A percentile compares a stretch with the other conserved stretches of the same genome.
These are phyloP conservation scores for Semaprochilodus insignis DNA, from an alignment of 2,797 vertebrate genomes.

Conservation along the genomic window DNA sequence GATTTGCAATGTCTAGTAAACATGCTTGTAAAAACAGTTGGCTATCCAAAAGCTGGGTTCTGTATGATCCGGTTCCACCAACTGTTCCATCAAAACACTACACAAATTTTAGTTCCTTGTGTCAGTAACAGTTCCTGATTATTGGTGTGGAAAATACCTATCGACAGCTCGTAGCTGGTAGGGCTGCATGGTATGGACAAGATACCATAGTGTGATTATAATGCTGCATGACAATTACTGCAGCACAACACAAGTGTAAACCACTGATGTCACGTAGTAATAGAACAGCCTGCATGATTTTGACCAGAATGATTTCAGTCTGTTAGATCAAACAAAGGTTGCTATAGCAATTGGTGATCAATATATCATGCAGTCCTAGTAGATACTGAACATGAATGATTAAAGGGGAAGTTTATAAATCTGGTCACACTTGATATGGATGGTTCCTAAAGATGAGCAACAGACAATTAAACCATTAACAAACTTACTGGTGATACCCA, in stretches of 20 bases:
- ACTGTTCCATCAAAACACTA: neutral
- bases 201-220: neutral
- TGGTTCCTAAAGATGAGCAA: no score
- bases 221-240: neutral
- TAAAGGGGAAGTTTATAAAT: neutral
- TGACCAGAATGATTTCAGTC: neutral
- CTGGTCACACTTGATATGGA: no score
- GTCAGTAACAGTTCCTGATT: neutral
- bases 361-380: neutral
- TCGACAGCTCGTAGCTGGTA: neutral
- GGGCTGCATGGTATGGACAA: neutral
- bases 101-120: neutral
- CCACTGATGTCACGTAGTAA: neutral
- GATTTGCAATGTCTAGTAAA: constrained; percentile 4
- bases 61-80: neutral
- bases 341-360: neutral
- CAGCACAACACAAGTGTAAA: no score
- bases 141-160: neutral
- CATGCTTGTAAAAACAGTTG: neutral
- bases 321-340: neutral
- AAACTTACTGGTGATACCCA: no score
- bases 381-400: neutral
- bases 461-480: no score
- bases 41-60: neutral
- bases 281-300: neutral